Evolutionary conservation across 53 echinoderm and acorn worm species (phyloP), one percentile per base, ranked within the genome.

Genomic region (Mesocentrotus franciscanus): DNA sequence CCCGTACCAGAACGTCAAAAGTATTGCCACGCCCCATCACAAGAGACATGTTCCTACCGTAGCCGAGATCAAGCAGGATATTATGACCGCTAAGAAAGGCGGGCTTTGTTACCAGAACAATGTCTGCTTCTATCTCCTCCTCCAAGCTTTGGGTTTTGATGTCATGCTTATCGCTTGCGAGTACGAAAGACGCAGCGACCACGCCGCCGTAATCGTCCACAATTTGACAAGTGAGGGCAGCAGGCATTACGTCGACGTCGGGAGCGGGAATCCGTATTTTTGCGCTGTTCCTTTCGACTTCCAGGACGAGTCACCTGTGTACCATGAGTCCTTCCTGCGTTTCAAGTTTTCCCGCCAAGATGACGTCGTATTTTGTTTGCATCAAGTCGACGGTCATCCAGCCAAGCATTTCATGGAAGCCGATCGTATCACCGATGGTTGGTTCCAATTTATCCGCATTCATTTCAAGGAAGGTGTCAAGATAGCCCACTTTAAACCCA

Each of bases 211-310:
- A 55, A 85, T 96, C 58, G 93, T 95, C 9, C 32, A 92, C 32
- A 59, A 95, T 32, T 59, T 96, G 36, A 92, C 85, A 16, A 26
- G 17, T 18, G 95, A 95, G 5, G 96, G 96, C 8, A 92, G 85
- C 39, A 36, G 56, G 35, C 95, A 95, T 36, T 61, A 95, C 35
- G 93, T 89, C 12, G 96, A 96, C 29, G 85, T 95, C 4, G 96
- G 96, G 27, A 70, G n/a, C 39, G 92, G 96, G 12, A 64, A 70
- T 55, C 96, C 96, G 6, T 22, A 61, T 7, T 92, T 95, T 34
- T 35, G 70, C 36, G 96, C 84, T 1, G 92, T 96, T 61, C 95
- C 96, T 33, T 61, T 96, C 13, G 95, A 96, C 32, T 96, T 96
- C 85, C 35, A 95, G 35, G 29, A 83, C n/a, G 95, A 95, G 57